Conservation (phyloP, 1,140 invertebrate species). For the Eriocheir sinensis region DNA sequence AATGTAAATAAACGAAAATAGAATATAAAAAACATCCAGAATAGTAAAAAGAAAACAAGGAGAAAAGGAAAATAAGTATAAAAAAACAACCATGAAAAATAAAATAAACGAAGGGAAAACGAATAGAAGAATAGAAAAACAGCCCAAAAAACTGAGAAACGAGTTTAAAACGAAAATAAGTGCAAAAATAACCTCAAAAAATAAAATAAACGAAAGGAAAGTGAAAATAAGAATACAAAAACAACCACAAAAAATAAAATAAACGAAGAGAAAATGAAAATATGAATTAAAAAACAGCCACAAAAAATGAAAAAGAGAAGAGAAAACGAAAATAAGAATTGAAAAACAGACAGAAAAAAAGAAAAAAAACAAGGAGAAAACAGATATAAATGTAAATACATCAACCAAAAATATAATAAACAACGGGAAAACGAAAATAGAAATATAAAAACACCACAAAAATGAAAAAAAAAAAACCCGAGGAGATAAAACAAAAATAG, state of each 20-base stretch:
- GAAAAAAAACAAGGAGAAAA: not conserved
- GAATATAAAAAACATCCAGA: no score
- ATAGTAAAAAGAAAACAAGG: no score
- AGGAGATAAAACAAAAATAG: not conserved
- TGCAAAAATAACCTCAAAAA: not conserved
- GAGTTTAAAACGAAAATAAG: no score
- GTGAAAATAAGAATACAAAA: not conserved
- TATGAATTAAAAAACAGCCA: no score
- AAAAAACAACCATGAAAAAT: no score
- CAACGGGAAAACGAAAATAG: not conserved
- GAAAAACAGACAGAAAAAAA: no score
- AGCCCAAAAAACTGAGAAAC: not conserved
- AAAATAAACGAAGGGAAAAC: no score
- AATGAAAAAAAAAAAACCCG: not conserved
- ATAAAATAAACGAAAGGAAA: not conserved
- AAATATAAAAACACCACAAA: not conserved
- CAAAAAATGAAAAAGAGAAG: not conserved
- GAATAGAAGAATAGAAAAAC: not conserved
- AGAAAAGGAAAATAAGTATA: no score
- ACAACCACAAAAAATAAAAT: not conserved
- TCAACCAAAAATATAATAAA: not conserved
- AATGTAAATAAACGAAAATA: no score
- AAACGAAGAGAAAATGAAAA: not conserved
- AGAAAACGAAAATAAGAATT: not conserved
- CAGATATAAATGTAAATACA: not conserved